Evolutionary conservation across 2,797 vertebrate genomes (phyloP).

Genomic region (Atherinosoma microstoma): DNA sequence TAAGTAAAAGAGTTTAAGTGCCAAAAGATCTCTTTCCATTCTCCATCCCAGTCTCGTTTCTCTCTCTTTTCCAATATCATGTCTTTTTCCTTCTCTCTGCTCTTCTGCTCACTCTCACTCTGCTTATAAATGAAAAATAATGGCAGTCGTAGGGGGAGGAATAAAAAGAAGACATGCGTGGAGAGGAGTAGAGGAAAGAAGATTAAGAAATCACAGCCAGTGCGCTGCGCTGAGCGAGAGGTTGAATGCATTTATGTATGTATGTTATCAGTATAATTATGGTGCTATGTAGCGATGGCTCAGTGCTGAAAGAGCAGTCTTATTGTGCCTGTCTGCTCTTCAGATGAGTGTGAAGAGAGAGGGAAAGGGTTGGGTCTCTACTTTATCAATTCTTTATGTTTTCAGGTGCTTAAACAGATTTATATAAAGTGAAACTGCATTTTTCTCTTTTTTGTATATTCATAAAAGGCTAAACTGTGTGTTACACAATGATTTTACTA

Average conservation of each 20-base stretch:
- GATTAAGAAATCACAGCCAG: slow-evolving; percentile 83
- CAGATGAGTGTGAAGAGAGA: slow-evolving; percentile 64
- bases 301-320: slow-evolving; percentile 81
- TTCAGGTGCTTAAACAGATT: slow-evolving; percentile 70
- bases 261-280: slow-evolving; percentile 85
- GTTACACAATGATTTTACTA: slow-evolving; percentile 41
- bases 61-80: slow-evolving; percentile 42
- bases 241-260: slow-evolving; percentile 83
- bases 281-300: slow-evolving; percentile 73
- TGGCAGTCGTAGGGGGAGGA: slow-evolving; percentile 81
- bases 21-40: slow-evolving; percentile 86
- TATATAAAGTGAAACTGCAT: slow-evolving; percentile 46
- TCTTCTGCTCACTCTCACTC: slow-evolving; percentile 43
- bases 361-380: slow-evolving; percentile 50
- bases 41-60: slow-evolving; percentile 31
- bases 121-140: slow-evolving; percentile 90
- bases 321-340: slow-evolving; percentile 79
- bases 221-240: slow-evolving; percentile 72
- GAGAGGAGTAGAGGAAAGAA: slow-evolving; percentile 75
- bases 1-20: slow-evolving; percentile 91
- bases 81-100: slow-evolving; percentile 64
- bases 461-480: slow-evolving; percentile 26
- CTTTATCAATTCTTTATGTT: slow-evolving; percentile 64
- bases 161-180: slow-evolving; percentile 77
- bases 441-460: slow-evolving; percentile 33